phyloP scores from a whole-genome alignment of 2,888 invertebrate genomes.

The Gryllus longicercus region DNA sequence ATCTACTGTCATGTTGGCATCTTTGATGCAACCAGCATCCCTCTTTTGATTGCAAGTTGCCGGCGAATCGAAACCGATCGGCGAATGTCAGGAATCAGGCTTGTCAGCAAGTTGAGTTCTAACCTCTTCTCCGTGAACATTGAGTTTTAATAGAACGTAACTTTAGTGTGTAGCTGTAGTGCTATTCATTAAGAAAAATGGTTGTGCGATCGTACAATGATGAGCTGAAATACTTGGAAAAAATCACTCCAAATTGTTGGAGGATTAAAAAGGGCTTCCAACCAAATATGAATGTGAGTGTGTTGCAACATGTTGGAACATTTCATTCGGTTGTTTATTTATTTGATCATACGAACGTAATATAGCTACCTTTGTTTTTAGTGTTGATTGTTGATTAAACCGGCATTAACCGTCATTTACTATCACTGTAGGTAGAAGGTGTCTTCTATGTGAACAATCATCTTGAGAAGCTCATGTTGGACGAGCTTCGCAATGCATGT shows the following conservation, averaged over 20 bases:
- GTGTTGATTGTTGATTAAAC: neutral
- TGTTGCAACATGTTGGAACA: neutral
- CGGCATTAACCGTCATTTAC: neutral
- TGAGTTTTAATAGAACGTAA: neutral
- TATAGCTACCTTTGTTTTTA: neutral
- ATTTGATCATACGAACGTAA: neutral
- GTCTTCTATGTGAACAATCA: constrained; percentile 91
- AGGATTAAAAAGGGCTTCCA: constrained; percentile 97
- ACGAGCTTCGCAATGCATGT: constrained; percentile 88
- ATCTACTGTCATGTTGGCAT: too few relatives aligned
- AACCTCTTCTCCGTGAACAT: neutral
- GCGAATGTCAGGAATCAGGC: too few relatives aligned
- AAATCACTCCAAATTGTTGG: constrained; percentile 80
- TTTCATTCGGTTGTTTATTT: neutral
- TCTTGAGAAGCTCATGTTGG: constrained; percentile 93
- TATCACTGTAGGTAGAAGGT: constrained; percentile 75
- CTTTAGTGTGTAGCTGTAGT: neutral
- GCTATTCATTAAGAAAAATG: constrained; percentile 55
- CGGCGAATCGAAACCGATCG: too few relatives aligned
- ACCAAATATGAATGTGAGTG: constrained; percentile 88
- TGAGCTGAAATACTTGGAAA: constrained; percentile 89
- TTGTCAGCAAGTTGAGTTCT: too few relatives aligned
- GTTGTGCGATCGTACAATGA: constrained; percentile 89
- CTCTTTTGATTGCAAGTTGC: neutral
- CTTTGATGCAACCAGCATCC: too few relatives aligned